These are phyloP conservation scores for Terrapene triunguis DNA, from an alignment of 2,113 vertebrate species.

Conservation along the genomic window DNA sequence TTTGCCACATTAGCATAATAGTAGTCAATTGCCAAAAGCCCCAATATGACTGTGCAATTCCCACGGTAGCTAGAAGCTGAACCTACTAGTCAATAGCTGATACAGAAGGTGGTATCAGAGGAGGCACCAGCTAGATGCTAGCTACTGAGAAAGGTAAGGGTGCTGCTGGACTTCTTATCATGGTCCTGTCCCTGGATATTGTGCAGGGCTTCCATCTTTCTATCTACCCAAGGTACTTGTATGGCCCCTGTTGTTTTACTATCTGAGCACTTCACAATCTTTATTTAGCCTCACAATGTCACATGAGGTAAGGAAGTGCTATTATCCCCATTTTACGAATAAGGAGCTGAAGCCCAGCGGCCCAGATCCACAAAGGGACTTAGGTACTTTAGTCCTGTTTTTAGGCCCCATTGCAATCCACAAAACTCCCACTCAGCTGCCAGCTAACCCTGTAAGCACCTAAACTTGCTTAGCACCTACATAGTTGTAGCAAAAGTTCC, in stretches of 20 bases:
- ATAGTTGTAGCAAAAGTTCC: not conserved
- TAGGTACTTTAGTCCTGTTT: not conserved
- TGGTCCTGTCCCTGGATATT: not conserved
- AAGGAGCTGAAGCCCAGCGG: not conserved
- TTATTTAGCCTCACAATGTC: not conserved
- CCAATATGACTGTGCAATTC: not conserved
- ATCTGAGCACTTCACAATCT: not conserved
- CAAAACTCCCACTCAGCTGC: not conserved
- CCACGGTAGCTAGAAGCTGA: not conserved
- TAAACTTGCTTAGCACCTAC: not conserved
- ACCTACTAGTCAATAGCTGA: not conserved
- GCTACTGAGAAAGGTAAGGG: not conserved
- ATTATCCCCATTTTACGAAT: not conserved
- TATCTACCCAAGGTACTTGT: not conserved
- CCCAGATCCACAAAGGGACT: not conserved
- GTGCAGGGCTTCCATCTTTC: not conserved
- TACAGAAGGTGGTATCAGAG: not conserved
- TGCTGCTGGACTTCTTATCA: not conserved
- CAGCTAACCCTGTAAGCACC: not conserved
- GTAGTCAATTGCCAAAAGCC: not conserved
- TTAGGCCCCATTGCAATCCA: not conserved
- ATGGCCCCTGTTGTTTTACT: not conserved
- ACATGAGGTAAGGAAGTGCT: not conserved
- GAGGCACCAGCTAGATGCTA: too few species aligned
- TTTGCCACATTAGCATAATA: not conserved